Evolutionary conservation across 2,797 vertebrate genomes (phyloP).

Genomic region (Rhynchotus rufescens): DNA sequence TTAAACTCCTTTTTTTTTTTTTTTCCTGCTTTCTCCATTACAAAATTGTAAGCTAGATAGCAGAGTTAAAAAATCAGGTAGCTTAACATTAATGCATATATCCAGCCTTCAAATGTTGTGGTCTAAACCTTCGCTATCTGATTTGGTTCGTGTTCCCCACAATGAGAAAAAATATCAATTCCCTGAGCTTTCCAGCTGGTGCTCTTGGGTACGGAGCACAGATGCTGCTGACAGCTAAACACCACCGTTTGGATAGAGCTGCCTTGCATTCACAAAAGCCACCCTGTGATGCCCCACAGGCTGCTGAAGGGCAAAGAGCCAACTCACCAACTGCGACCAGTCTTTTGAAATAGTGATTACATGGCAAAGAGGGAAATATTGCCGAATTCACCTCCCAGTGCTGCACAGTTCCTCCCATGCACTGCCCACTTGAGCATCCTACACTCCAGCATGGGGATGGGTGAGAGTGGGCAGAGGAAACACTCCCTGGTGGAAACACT

Average conservation of each 20-base stretch:
- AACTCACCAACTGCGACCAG: background rate
- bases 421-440: background rate
- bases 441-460: background rate
- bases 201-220: background rate
- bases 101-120: background rate
- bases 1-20: background rate
- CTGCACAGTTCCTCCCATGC: background rate
- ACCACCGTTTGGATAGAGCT: background rate
- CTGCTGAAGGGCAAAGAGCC: background rate
- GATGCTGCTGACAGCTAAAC: background rate
- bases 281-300: background rate
- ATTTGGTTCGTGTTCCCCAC: background rate
- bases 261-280: background rate
- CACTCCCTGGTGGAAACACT: background rate
- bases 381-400: background rate
- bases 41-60: background rate
- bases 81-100: background rate
- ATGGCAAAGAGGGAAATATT: background rate
- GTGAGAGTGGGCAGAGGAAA: background rate
- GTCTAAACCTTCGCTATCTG: background rate
- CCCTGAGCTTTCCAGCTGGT: background rate
- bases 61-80: background rate
- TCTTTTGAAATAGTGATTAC: background rate
- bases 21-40: background rate
- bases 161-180: background rate